Evolutionary conservation across 2,797 vertebrate species (phyloP).

Genomic region (Phylloscopus collybita): DNA sequence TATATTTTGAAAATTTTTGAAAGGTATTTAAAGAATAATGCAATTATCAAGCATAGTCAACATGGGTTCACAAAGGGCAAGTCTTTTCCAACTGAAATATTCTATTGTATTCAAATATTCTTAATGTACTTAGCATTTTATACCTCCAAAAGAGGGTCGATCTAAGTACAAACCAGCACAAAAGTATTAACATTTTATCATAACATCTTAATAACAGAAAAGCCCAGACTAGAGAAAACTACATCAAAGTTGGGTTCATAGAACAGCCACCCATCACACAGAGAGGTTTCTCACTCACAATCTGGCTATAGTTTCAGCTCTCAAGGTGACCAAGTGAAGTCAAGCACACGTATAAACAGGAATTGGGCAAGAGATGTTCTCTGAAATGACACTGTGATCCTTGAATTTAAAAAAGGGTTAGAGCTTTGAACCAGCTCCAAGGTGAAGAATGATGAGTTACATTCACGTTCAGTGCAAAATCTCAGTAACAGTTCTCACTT

Average conservation of each 20-base stretch:
- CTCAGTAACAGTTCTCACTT: neutral
- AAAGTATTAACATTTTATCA: neutral
- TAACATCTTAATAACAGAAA: neutral
- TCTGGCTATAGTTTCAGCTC: neutral
- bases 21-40: neutral
- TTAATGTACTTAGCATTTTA: neutral
- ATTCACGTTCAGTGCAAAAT: neutral
- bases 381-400: neutral
- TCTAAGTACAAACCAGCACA: neutral
- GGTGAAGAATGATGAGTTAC: neutral
- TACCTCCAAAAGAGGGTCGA: neutral
- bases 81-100: neutral
- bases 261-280: neutral
- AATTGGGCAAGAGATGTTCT: neutral
- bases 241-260: neutral
- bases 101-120: neutral
- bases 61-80: neutral
- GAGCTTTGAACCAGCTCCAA: neutral
- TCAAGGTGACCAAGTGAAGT: neutral
- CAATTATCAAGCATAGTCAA: neutral
- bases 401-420: neutral
- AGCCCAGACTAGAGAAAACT: neutral
- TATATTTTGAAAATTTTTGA: neutral
- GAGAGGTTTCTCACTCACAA: neutral
- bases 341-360: neutral